These are phyloP conservation scores for Anthoscopus minutus DNA, from an alignment of 2,113 vertebrate species.

Conservation along the genomic window DNA sequence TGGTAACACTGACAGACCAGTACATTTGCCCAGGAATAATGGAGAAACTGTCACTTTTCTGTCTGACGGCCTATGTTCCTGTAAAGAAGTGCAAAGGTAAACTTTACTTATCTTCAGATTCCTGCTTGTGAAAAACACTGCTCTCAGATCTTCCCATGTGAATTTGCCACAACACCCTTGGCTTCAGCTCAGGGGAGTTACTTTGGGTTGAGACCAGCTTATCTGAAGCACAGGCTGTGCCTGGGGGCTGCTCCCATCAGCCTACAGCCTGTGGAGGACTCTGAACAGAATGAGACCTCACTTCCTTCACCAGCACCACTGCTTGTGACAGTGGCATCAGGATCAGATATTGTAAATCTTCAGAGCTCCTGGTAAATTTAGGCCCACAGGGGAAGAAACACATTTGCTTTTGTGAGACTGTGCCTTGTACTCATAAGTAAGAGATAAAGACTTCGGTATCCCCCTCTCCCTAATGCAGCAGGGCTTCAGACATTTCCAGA, in stretches of 20 bases:
- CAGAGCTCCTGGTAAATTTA: not conserved
- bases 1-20: not conserved
- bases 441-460: not conserved
- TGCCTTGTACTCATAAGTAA: not conserved
- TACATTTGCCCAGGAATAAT: not conserved
- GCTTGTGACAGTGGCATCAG: not conserved
- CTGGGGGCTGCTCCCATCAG: not conserved
- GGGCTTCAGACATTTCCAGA: not conserved
- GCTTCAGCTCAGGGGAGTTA: not conserved
- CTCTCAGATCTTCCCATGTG: not conserved
- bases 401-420: not conserved
- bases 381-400: not conserved
- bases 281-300: not conserved
- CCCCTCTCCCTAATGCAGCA: not conserved
- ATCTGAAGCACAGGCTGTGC: not conserved
- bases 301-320: not conserved
- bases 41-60: slow-evolving; percentile 31
- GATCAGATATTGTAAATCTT: not conserved
- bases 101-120: not conserved
- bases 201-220: not conserved
- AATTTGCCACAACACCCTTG: not conserved
- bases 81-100: not conserved
- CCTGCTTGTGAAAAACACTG: not conserved
- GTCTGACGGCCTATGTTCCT: not conserved
- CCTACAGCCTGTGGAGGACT: not conserved